Evolutionary conservation across 1,140 invertebrate species (phyloP).

Genomic region (Drosophila takahashii): DNA sequence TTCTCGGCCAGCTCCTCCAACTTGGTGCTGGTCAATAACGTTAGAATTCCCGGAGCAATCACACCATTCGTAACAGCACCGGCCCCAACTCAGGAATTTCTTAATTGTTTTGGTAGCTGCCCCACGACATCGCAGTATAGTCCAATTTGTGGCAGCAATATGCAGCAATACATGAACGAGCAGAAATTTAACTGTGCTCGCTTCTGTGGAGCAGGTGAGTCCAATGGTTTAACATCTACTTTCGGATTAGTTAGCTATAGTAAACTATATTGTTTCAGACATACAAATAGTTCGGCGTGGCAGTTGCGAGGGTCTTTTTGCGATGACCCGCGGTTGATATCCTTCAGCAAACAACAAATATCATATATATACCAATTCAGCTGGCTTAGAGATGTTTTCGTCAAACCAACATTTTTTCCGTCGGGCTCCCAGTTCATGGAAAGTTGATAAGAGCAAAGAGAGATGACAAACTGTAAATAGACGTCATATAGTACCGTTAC

Average conservation of each 20-base stretch:
- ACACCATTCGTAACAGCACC: slow-evolving; percentile 58
- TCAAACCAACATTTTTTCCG: neutral
- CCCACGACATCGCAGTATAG: slow-evolving; percentile 87
- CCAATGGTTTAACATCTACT: neutral
- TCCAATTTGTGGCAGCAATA: slow-evolving; percentile 90
- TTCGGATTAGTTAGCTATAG: too few relatives aligned
- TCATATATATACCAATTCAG: too few relatives aligned
- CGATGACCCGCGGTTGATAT: slow-evolving; percentile 70
- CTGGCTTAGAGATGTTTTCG: neutral
- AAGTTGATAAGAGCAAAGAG: slow-evolving; percentile 28
- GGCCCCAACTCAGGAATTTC: slow-evolving; percentile 63
- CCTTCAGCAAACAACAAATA: neutral
- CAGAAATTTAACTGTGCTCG: slow-evolving; percentile 87
- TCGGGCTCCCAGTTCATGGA: slow-evolving; percentile 2
- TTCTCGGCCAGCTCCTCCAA: neutral
- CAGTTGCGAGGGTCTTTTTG: slow-evolving; percentile 73
- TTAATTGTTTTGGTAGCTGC: slow-evolving; percentile 85
- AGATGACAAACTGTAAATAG: slow-evolving; percentile 36
- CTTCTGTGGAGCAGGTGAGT: slow-evolving; percentile 86
- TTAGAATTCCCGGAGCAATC: slow-evolving; percentile 41
- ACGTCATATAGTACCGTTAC: slow-evolving; percentile 1
- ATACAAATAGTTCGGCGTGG: slow-evolving; percentile 76
- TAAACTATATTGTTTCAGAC: slow-evolving; percentile 36
- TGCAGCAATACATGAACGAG: slow-evolving; percentile 87
- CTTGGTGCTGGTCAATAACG: slow-evolving; percentile 75